Evolutionary conservation across 2,797 vertebrate species (phyloP).

Genomic region (Sebastes nivosus): DNA sequence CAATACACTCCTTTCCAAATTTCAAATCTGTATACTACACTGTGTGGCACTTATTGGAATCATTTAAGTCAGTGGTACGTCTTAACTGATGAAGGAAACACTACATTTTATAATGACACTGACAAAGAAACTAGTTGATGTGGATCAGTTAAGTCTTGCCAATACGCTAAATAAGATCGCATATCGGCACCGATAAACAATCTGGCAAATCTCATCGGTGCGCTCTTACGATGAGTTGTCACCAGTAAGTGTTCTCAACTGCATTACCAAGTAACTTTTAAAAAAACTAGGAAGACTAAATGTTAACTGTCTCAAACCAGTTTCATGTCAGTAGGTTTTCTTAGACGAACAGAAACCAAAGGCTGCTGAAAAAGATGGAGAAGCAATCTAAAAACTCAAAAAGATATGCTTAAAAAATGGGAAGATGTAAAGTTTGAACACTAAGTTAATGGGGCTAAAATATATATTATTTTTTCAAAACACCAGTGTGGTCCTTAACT

Average conservation of each 20-base stretch:
- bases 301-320: neutral
- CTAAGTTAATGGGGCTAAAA: slow-evolving; percentile 14
- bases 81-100: neutral
- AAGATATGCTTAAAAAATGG: neutral
- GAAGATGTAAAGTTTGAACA: slow-evolving; percentile 1
- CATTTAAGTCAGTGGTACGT: too few species aligned
- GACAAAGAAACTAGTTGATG: neutral
- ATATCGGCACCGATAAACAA: neutral
- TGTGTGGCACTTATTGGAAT: too few species aligned
- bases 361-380: neutral
- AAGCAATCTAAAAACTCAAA: neutral
- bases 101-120: neutral
- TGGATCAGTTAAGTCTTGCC: neutral
- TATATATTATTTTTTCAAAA: neutral
- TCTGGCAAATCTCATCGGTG: too few species aligned
- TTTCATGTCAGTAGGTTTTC: neutral
- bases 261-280: neutral
- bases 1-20: neutral
- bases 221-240: neutral
- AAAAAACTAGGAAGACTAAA: neutral
- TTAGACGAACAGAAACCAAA: neutral
- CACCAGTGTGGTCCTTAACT: slow-evolving; percentile 36
- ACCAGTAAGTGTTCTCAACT: neutral
- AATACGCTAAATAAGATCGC: neutral
- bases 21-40: neutral